A percentile compares a stretch with the other conserved stretches of the same genome.
These are phyloP conservation scores for Rhinichthys osculus DNA, from an alignment of 2,797 vertebrate genomes.

Conservation along the genomic window DNA sequence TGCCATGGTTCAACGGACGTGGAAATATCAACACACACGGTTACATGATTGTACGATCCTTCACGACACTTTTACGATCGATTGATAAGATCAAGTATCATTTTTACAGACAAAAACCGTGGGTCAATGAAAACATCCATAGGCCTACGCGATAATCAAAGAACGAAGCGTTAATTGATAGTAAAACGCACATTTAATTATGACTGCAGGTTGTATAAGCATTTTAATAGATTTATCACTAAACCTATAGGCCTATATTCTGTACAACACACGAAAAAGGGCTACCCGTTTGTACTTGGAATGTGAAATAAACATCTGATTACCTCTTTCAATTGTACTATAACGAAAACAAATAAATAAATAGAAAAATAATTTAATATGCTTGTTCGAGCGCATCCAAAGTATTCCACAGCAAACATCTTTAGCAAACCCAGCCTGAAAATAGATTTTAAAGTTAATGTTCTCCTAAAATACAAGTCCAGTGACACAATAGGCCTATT, in stretches of 20 bases:
- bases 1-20: not conserved
- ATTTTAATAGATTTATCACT: constrained; percentile 51
- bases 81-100: not conserved
- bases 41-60: not conserved
- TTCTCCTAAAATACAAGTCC: constrained; percentile 47
- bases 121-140: not conserved
- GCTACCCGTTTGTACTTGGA: constrained; percentile 59
- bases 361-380: constrained; percentile 68
- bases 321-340: constrained; percentile 35
- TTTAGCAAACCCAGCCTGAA: constrained; percentile 46
- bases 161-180: constrained; percentile 79
- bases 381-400: constrained; percentile 40
- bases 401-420: constrained; percentile 51
- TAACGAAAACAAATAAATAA: constrained; percentile 64
- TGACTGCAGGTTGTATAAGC: constrained; percentile 54
- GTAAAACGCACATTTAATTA: constrained; percentile 79
- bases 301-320: constrained; percentile 48
- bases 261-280: constrained; percentile 48
- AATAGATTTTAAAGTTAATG: constrained; percentile 45
- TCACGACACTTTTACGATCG: not conserved
- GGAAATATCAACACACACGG: not conserved
- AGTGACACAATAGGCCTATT: constrained; percentile 8
- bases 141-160: constrained; percentile 13
- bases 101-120: constrained; percentile 10
- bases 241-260: constrained; percentile 40